phyloP scores from a whole-genome alignment of 2,797 vertebrate genomes.

The Platyrinchus mystaceus region DNA sequence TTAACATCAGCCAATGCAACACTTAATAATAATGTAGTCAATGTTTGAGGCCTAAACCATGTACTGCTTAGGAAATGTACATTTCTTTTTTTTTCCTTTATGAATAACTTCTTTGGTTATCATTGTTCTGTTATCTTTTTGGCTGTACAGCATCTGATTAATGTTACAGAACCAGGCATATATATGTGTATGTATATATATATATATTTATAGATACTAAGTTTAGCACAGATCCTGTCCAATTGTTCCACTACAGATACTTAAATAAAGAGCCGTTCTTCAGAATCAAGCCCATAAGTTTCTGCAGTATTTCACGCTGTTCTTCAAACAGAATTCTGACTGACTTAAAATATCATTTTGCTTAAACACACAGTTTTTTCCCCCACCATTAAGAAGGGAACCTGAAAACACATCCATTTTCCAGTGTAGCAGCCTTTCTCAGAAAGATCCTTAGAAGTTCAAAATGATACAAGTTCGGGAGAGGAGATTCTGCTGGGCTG shows the following conservation, averaged over 20 bases:
- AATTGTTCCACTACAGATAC: neutral
- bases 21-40: slow-evolving; percentile 26
- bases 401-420: neutral
- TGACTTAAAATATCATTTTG: neutral
- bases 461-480: neutral
- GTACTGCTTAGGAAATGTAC: slow-evolving; percentile 47
- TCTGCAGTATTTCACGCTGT: neutral
- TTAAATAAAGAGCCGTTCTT: neutral
- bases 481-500: neutral
- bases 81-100: slow-evolving; percentile 11
- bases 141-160: slow-evolving; percentile 40
- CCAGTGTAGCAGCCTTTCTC: neutral
- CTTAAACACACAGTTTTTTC: neutral
- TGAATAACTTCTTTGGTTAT: slow-evolving; percentile 74
- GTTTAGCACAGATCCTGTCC: slow-evolving; percentile 36
- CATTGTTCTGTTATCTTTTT: slow-evolving; percentile 2
- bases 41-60: slow-evolving; percentile 17
- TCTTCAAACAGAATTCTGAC: neutral
- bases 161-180: slow-evolving; percentile 42
- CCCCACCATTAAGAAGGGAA: neutral
- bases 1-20: slow-evolving; percentile 58
- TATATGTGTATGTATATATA: neutral
- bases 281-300: neutral
- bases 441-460: neutral
- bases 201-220: neutral